Conservation (phyloP, 2,888 invertebrate species). For the Tipula unca region DNA sequence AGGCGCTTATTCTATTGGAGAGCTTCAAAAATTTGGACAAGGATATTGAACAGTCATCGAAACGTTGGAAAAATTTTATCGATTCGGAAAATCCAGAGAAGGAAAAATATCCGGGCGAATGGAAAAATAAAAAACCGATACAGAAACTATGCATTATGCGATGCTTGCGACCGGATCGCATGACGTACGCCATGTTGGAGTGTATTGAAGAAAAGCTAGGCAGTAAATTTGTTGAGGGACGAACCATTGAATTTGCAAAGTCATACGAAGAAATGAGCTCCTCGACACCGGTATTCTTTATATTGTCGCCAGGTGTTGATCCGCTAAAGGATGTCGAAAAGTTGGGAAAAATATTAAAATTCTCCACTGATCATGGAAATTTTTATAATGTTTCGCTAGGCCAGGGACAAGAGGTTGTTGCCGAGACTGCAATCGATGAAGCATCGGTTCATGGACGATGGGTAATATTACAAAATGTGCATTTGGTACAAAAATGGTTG, state of each 20-base stretch:
- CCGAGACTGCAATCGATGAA: constrained; percentile 75
- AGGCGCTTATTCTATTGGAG: constrained; percentile 63
- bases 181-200: constrained; percentile 70
- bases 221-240: constrained; percentile 67
- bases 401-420: constrained; percentile 89
- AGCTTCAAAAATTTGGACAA: constrained; percentile 79
- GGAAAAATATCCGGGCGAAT: constrained; percentile 91
- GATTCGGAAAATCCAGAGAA: constrained; percentile 89
- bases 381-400: constrained; percentile 91
- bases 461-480: constrained; percentile 91
- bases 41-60: constrained; percentile 84
- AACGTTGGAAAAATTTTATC: constrained; percentile 87
- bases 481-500: constrained; percentile 86
- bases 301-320: constrained; percentile 89
- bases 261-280: constrained; percentile 80
- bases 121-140: constrained; percentile 81
- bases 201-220: constrained; percentile 89
- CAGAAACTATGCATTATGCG: constrained; percentile 89
- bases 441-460: constrained; percentile 75
- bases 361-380: constrained; percentile 67
- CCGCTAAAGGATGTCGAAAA: constrained; percentile 89
- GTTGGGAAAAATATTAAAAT: constrained; percentile 71
- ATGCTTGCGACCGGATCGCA: constrained; percentile 82
- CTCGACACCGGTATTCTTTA: constrained; percentile 85
- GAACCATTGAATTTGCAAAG: constrained; percentile 71